Evolutionary conservation across 2,888 invertebrate species (phyloP).

Genomic region (Nysson spinosus): DNA sequence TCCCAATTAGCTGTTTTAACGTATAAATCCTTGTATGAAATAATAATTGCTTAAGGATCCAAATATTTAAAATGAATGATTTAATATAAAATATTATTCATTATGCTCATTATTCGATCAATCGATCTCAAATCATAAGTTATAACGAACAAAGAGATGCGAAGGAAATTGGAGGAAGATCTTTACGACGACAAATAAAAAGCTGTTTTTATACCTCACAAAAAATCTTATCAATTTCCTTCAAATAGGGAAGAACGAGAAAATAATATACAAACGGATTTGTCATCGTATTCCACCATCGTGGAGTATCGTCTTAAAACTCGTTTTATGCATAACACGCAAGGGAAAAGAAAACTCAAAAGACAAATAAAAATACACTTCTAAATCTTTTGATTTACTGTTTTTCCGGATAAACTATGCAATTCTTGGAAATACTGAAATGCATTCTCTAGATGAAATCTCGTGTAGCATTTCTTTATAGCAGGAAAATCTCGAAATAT

Average conservation of each 20-base stretch:
- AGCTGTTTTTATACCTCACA: constrained; percentile 20
- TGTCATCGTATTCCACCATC: constrained; percentile 7
- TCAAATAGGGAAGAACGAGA: constrained; percentile 7
- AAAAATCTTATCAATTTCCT: constrained; percentile 21
- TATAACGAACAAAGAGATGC: neutral
- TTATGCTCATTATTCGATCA: too few species aligned
- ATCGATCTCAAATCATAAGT: too few species aligned
- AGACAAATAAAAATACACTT: neutral
- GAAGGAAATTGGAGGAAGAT: neutral
- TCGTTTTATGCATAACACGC: constrained; percentile 5
- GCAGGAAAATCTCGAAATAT: too few species aligned
- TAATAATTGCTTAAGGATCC: too few species aligned
- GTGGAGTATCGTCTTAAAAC: neutral
- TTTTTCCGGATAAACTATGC: neutral
- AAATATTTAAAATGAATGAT: too few species aligned
- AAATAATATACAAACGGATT: constrained; percentile 15
- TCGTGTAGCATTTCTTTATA: too few species aligned
- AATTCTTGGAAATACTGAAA: neutral
- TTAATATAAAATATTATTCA: too few species aligned
- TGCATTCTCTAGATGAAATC: too few species aligned
- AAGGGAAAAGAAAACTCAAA: constrained; percentile 6
- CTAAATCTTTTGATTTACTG: too few species aligned
- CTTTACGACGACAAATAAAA: constrained; percentile 6
- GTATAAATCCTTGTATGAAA: too few species aligned
- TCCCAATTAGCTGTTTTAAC: too few species aligned